phyloP scores from a whole-genome alignment of 2,888 invertebrate genomes.

The Ecdyonurus torrentis region DNA sequence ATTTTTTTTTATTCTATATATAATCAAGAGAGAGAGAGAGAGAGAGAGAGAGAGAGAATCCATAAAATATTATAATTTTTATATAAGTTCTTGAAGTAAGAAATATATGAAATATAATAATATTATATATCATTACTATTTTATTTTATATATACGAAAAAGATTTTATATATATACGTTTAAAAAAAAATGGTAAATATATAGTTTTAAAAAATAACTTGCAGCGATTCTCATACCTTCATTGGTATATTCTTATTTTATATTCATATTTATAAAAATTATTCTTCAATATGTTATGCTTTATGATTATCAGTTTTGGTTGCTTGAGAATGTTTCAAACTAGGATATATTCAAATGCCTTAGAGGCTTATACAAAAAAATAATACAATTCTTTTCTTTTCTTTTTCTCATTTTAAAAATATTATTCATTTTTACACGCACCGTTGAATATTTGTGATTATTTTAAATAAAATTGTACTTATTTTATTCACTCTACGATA shows the following conservation, averaged over 20 bases:
- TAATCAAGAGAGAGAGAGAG: too few species aligned
- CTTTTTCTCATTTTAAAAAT: not conserved
- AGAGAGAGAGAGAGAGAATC: too few species aligned
- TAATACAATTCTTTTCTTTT: not conserved
- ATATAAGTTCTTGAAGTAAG: too few species aligned
- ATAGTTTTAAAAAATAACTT: not conserved
- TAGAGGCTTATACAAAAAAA: not conserved
- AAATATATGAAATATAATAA: too few species aligned
- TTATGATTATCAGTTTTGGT: not conserved
- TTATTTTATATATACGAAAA: too few species aligned
- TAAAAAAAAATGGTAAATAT: not conserved
- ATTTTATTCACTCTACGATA: not conserved
- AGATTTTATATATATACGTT: too few species aligned
- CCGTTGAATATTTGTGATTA: not conserved
- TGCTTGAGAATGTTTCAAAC: not conserved
- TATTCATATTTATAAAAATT: not conserved
- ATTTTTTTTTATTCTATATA: too few species aligned
- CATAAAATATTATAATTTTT: too few species aligned
- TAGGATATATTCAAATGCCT: not conserved
- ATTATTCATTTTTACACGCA: not conserved
- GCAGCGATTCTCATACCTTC: not conserved
- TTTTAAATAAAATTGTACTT: not conserved
- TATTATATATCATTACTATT: too few species aligned
- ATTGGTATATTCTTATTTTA: too few species aligned
- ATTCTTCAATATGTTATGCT: not conserved